Base-by-base conservation (phyloP, 2,113 vertebrate genomes). In the Pao palembangensis region DNA sequence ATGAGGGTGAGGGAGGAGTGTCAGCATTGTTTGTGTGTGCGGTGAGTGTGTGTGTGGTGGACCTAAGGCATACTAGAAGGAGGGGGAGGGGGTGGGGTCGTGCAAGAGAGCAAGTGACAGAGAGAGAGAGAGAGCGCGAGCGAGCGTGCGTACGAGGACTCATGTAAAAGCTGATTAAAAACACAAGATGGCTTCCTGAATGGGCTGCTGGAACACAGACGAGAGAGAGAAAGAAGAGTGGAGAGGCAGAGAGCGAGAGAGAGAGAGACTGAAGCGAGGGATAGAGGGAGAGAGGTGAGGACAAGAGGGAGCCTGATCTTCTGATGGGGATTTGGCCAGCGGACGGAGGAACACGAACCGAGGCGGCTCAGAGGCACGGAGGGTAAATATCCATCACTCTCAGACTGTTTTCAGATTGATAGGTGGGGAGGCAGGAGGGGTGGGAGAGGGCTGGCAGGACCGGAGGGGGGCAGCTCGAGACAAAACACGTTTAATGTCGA, bases 181-280 rank as follows among this genome's bases (percentile, higher is more conserved):
- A 90, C 89, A 91, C 89, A 92, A 91, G 90, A 92, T 92, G 91
- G 90, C 91, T 91, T 91, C 91, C 89, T 92, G 90, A 91, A 91
- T 90, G 90, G 85, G 80, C 80, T 79, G 82, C 71, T 79, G 78
- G 80, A 88, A 73, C 74, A 73, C 82, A 75, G 76, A 70, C 76
- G 58, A 79, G 66, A 73, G 81, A 80, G 76, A 71, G 81, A 88
- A 57, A 74, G 66, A 83, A 69, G 73, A 77, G 76, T 42, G 70
- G 71, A 76, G 52, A 82, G 79, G 76, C 28, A 49, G 34, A 62
- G 34, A 58, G 62, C 21, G 48, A 70, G 54, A 79, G 62, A 81
- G 57, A 79, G 38, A 72, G 55, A 64, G 68, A 58, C 42, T 58
- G 65, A 82, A 78, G 75, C 84, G 71, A 64, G 75, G 63, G 58